These are phyloP conservation scores for Ormia ochracea DNA, from an alignment of 2,888 invertebrate species.

Conservation along the genomic window DNA sequence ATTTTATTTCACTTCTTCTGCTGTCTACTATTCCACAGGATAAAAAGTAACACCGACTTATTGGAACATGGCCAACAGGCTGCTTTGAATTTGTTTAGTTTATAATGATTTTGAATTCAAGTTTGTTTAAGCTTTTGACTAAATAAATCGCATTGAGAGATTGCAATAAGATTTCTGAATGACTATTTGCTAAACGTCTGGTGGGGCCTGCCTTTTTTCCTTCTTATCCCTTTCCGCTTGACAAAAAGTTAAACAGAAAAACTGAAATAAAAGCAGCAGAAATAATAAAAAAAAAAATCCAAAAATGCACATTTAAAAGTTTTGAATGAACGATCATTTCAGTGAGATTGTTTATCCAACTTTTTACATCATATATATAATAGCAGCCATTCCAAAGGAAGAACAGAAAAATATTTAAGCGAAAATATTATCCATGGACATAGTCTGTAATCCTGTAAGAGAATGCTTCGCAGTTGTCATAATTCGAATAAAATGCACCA, in stretches of 20 bases:
- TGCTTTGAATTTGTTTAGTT: constrained; percentile 12
- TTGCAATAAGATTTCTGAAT: constrained; percentile 28
- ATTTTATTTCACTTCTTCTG: background rate
- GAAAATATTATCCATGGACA: constrained; percentile 13
- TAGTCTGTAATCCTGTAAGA: constrained; percentile 24
- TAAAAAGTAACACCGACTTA: constrained; percentile 4
- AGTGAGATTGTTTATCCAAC: constrained; percentile 61
- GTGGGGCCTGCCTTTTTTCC: constrained; percentile 32
- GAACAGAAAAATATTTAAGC: background rate
- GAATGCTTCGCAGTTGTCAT: constrained; percentile 67
- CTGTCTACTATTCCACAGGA: background rate
- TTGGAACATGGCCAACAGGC: constrained; percentile 6
- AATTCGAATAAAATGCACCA: constrained; percentile 71
- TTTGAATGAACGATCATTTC: constrained; percentile 58
- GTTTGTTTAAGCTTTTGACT: constrained; percentile 38
- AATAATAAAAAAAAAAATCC: too few relatives aligned
- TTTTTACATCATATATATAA: constrained; percentile 63
- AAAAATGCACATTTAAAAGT: constrained; percentile 34
- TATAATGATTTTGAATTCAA: constrained; percentile 5
- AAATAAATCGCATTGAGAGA: constrained; percentile 35
- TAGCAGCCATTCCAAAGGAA: background rate
- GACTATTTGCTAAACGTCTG: constrained; percentile 36
- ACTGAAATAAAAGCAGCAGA: constrained; percentile 5
- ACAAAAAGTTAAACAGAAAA: background rate
- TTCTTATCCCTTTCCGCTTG: background rate